Conservation (phyloP, 2,113 vertebrate genomes). For the Lanius ludovicianus region DNA sequence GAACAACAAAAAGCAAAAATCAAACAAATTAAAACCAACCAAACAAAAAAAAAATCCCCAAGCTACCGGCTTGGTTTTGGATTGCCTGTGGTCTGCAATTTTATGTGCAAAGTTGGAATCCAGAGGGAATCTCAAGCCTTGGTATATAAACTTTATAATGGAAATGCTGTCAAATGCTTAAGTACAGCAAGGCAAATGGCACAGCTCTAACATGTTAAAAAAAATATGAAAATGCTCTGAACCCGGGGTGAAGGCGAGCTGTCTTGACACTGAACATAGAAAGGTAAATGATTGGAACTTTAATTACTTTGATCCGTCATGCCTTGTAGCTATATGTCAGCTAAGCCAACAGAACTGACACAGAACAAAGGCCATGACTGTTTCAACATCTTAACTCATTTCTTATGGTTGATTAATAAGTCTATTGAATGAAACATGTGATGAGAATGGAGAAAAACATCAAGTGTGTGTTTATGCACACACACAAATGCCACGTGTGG, state of each 20-base stretch:
- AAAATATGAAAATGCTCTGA: slow-evolving; percentile 71
- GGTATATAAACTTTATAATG: slow-evolving; percentile 40
- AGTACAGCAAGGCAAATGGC: slow-evolving; percentile 45
- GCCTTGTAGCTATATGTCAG: slow-evolving; percentile 88
- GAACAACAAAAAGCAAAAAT: neutral
- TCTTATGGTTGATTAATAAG: slow-evolving; percentile 86
- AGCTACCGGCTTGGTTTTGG: neutral
- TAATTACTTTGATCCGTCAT: slow-evolving; percentile 96
- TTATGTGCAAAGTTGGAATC: slow-evolving; percentile 3
- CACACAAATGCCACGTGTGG: neutral
- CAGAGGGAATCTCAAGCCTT: slow-evolving; percentile 25
- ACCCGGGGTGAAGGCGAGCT: slow-evolving; percentile 75
- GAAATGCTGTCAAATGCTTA: slow-evolving; percentile 58
- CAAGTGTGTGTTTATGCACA: neutral
- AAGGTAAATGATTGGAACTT: slow-evolving; percentile 97
- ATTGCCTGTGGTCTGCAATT: neutral
- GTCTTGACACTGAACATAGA: slow-evolving; percentile 85
- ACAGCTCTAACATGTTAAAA: slow-evolving; percentile 39
- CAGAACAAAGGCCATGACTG: slow-evolving; percentile 83
- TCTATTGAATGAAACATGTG: slow-evolving; percentile 70
- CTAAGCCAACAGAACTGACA: slow-evolving; percentile 85
- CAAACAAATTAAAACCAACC: neutral
- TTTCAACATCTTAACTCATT: slow-evolving; percentile 85
- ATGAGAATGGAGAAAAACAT: slow-evolving; percentile 43
- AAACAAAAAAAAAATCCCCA: neutral